Conservation (phyloP, 1,140 invertebrate genomes). For the Antheraea pernyi region DNA sequence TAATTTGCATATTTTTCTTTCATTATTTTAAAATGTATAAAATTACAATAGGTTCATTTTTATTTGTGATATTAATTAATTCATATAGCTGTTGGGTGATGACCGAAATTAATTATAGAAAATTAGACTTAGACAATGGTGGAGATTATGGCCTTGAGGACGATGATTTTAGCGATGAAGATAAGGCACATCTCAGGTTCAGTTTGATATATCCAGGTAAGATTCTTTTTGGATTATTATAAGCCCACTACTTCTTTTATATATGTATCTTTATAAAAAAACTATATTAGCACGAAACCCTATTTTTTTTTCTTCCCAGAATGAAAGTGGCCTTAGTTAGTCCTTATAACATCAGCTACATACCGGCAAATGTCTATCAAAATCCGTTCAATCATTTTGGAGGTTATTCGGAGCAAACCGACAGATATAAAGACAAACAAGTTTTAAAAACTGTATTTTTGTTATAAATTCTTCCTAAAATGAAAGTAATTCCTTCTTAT, state of each 20-base stretch:
- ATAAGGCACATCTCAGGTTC: not conserved
- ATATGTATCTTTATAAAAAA: too few relatives aligned
- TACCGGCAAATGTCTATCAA: too few relatives aligned
- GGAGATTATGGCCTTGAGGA: not conserved
- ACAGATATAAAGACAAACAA: too few relatives aligned
- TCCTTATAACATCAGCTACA: too few relatives aligned
- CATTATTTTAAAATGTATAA: not conserved
- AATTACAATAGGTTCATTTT: not conserved
- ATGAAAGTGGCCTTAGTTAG: too few relatives aligned
- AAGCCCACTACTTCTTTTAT: not conserved
- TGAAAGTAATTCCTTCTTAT: too few relatives aligned
- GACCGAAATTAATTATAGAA: constrained; percentile 13
- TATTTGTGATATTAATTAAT: not conserved
- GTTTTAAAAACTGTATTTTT: too few relatives aligned
- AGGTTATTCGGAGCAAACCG: too few relatives aligned
- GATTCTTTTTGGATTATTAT: not conserved
- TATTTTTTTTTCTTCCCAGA: too few relatives aligned
- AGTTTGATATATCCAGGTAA: constrained; percentile 27
- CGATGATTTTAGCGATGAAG: not conserved
- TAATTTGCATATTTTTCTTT: not conserved
- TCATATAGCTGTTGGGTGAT: constrained; percentile 18
- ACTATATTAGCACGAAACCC: too few relatives aligned
- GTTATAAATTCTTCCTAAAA: too few relatives aligned
- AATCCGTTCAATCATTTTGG: too few relatives aligned
- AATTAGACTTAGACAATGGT: not conserved